These are phyloP conservation scores for Sebastes cheni DNA, from an alignment of 2,797 vertebrate genomes.

Conservation along the genomic window DNA sequence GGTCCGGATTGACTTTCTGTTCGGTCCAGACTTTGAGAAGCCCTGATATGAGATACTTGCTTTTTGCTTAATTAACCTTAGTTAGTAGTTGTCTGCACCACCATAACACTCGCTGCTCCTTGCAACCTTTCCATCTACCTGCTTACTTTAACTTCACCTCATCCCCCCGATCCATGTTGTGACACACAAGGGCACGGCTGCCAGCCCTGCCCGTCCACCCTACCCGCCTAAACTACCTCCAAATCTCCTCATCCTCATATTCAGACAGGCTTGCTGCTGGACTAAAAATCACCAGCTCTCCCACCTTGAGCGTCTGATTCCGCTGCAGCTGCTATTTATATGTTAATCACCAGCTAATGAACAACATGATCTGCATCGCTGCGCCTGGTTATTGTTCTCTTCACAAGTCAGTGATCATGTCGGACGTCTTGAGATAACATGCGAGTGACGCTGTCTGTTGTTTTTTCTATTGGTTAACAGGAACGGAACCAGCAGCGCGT, in stretches of 20 bases:
- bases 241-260: conserved; percentile 63
- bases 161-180: conserved; percentile 61
- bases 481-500: conserved; percentile 94
- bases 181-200: conserved; percentile 49
- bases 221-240: conserved; percentile 36
- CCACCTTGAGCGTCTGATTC: conserved; percentile 50
- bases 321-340: conserved; percentile 70
- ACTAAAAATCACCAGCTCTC: conserved; percentile 50
- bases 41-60: neutral
- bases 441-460: conserved; percentile 26
- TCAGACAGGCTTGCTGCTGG: conserved; percentile 40
- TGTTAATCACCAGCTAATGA: conserved; percentile 65
- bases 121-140: conserved; percentile 65
- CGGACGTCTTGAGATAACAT: conserved; percentile 28
- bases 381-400: conserved; percentile 49
- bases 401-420: conserved; percentile 42
- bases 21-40: too few species aligned
- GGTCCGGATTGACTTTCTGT: too few species aligned
- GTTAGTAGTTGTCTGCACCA: conserved; percentile 8
- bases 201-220: conserved; percentile 44
- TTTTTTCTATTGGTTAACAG: conserved; percentile 77
- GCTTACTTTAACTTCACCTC: conserved; percentile 68
- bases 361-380: conserved; percentile 58
- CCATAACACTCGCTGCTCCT: conserved; percentile 46
- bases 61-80: conserved; percentile 26